These are phyloP conservation scores for Rhizoglyphus robini DNA, from an alignment of 1,140 invertebrate species.

Conservation along the genomic window DNA sequence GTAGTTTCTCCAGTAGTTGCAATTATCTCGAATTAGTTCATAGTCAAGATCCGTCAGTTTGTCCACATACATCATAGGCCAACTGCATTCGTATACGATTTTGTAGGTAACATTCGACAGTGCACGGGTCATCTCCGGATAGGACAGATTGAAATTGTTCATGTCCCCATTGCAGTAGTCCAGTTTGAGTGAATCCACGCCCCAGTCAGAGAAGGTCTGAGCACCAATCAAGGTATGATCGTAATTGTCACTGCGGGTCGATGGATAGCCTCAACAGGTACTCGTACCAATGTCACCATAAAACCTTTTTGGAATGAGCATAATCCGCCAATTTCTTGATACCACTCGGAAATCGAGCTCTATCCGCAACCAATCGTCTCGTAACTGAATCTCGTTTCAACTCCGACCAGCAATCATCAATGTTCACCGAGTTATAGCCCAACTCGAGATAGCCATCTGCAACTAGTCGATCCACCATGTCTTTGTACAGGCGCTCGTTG, in stretches of 20 bases:
- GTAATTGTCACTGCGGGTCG: constrained; percentile 27
- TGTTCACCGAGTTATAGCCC: constrained; percentile 66
- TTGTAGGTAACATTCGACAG: constrained; percentile 30
- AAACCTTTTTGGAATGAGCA: constrained; percentile 42
- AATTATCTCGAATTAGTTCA: constrained; percentile 36
- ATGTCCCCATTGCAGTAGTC: constrained; percentile 45
- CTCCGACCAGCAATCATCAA: constrained; percentile 83
- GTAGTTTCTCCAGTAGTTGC: constrained; percentile 48
- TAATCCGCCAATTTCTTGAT: constrained; percentile 57
- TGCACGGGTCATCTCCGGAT: constrained; percentile 33
- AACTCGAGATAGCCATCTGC: constrained; percentile 70
- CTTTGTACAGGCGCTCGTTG: constrained; percentile 75
- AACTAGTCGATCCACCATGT: constrained; percentile 78
- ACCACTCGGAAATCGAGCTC: constrained; percentile 72
- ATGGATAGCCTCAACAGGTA: constrained; percentile 47
- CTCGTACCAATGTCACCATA: constrained; percentile 45
- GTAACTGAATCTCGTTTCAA: constrained; percentile 51
- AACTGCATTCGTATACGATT: constrained; percentile 37
- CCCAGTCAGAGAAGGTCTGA: constrained; percentile 46
- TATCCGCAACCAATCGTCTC: constrained; percentile 69
- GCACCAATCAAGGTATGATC: constrained; percentile 41
- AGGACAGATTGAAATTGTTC: constrained; percentile 29
- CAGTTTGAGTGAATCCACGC: constrained; percentile 45
- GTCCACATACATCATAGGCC: constrained; percentile 34
- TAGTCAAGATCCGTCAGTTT: constrained; percentile 37